Evolutionary conservation across 2,888 invertebrate genomes (phyloP).

Genomic region (Augiades crinisus): DNA sequence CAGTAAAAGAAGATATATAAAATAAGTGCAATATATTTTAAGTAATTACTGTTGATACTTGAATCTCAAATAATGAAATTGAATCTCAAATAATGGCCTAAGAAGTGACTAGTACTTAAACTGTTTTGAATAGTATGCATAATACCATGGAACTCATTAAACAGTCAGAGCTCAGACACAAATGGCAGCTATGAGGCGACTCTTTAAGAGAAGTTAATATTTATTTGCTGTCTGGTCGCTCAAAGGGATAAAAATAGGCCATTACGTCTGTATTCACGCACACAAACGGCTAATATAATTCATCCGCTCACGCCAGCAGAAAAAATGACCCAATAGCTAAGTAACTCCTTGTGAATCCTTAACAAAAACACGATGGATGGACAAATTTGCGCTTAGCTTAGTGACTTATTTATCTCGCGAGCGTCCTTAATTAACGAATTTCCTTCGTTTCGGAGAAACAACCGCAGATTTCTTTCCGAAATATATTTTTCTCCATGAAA

Average conservation of each 20-base stretch:
- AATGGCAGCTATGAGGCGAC: no score
- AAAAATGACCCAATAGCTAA: slow-evolving; percentile 68
- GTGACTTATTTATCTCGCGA: slow-evolving; percentile 71
- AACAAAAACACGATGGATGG: slow-evolving; percentile 69
- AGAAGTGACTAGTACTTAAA: no score
- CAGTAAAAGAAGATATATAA: no score
- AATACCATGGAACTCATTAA: no score
- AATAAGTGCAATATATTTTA: no score
- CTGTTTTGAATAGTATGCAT: no score
- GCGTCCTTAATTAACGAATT: slow-evolving; percentile 67
- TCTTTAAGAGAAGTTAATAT: slow-evolving; percentile 41
- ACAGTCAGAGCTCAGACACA: no score
- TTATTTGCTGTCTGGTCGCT: slow-evolving; percentile 49
- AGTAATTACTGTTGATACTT: no score
- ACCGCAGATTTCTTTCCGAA: slow-evolving; percentile 60
- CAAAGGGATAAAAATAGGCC: slow-evolving; percentile 59
- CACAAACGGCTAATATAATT: slow-evolving; percentile 63
- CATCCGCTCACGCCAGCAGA: slow-evolving; percentile 48
- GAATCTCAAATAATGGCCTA: no score
- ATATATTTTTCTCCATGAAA: slow-evolving; percentile 40
- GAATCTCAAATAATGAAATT: no score
- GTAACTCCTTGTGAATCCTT: slow-evolving; percentile 52
- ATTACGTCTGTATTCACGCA: slow-evolving; percentile 58
- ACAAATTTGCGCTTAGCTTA: slow-evolving; percentile 72
- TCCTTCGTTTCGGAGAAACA: slow-evolving; percentile 44